Evolutionary conservation across 2,113 vertebrate species (phyloP).

Genomic region (Numenius arquata): DNA sequence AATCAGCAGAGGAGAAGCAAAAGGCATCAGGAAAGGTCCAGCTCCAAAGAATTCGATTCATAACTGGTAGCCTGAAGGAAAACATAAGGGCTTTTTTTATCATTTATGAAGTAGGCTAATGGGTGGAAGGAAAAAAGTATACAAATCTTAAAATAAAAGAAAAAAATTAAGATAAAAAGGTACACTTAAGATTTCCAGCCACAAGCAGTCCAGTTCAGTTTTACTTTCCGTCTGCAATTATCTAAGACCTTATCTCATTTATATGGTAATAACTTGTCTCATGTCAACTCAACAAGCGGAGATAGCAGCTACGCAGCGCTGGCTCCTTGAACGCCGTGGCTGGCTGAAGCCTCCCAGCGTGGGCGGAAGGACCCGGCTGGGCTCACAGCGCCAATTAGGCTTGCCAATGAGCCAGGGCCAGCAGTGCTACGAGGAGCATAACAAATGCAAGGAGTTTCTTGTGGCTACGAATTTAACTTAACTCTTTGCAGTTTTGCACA

Average conservation of each 20-base stretch:
- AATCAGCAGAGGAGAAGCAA: background rate
- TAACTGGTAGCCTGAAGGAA: background rate
- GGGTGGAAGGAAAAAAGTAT: background rate
- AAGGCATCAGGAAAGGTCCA: background rate
- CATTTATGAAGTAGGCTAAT: background rate
- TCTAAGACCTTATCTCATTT: constrained; percentile 75
- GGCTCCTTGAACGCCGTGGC: background rate
- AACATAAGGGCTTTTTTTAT: background rate
- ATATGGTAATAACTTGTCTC: constrained; percentile 76
- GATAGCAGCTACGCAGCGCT: constrained; percentile 19
- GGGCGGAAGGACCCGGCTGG: constrained; percentile 14
- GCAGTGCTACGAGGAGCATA: constrained; percentile 12
- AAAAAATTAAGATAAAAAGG: background rate
- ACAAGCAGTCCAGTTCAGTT: constrained; percentile 26
- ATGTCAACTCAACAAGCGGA: constrained; percentile 38
- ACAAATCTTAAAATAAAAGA: background rate
- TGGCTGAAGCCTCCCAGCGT: background rate
- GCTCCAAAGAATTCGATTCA: background rate
- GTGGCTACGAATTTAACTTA: background rate
- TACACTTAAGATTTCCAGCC: constrained; percentile 18
- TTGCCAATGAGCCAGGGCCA: background rate
- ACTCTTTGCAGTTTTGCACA: background rate
- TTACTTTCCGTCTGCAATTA: constrained; percentile 74
- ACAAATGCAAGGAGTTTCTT: background rate
- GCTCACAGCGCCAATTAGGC: constrained; percentile 6